Conservation (phyloP, 1,140 invertebrate species). For the Portunus trituberculatus region DNA sequence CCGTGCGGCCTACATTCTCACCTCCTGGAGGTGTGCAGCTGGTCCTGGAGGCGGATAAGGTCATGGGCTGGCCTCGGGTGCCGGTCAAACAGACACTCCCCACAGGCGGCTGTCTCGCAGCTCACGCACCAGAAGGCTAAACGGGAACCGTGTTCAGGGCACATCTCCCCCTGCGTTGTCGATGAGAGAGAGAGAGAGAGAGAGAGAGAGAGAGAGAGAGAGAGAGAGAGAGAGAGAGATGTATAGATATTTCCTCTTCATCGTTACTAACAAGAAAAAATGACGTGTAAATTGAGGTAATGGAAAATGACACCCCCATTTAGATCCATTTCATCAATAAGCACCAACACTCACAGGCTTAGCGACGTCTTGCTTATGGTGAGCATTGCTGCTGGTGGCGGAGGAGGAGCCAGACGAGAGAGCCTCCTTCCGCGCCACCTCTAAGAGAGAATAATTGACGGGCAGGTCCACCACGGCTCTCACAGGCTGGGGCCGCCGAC, state of each 20-base stretch:
- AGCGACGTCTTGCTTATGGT: not conserved
- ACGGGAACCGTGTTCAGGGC: conserved; percentile 44
- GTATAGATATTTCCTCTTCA: no score
- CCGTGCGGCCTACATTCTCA: not conserved
- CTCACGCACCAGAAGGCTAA: conserved; percentile 71
- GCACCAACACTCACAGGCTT: not conserved
- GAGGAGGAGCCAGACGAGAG: not conserved
- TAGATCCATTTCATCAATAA: not conserved
- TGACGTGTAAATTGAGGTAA: not conserved
- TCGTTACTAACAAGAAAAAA: no score
- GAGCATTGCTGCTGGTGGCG: not conserved
- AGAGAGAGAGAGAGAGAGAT: no score
- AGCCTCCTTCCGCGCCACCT: conserved; percentile 10
- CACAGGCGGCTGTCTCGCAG: conserved; percentile 67
- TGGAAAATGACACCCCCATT: not conserved
- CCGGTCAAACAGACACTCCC: conserved; percentile 72
- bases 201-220: no score
- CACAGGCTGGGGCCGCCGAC: conserved; percentile 16
- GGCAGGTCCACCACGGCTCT: conserved; percentile 11
- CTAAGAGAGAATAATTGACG: conserved; percentile 47
- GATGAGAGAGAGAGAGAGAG: not conserved
- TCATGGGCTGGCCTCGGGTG: conserved; percentile 42
- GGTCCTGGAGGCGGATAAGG: conserved; percentile 26
- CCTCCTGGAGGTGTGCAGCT: not conserved
- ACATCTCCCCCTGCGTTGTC: not conserved